Evolutionary conservation across 1,140 invertebrate genomes (phyloP).

Genomic region (Physella acuta): DNA sequence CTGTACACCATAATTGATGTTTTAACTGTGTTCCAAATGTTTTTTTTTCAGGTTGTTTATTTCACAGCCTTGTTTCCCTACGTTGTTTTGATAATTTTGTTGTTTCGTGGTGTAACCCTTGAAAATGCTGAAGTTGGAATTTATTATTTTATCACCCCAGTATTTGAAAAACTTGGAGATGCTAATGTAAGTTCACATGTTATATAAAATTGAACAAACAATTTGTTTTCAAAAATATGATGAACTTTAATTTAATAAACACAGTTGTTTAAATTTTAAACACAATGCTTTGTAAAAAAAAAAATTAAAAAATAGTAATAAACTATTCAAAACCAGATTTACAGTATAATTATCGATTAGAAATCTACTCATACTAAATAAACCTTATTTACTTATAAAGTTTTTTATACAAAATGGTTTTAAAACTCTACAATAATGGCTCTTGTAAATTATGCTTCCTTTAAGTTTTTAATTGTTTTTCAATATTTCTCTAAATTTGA

Average conservation of each 20-base stretch:
- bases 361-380: too few species aligned
- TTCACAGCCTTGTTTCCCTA: conserved; percentile 98
- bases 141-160: conserved; percentile 85
- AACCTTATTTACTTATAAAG: too few species aligned
- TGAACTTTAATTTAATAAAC: not conserved
- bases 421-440: not conserved
- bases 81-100: conserved; percentile 85
- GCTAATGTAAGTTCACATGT: conserved; percentile 41
- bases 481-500: not conserved
- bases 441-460: not conserved
- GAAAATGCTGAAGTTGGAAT: conserved; percentile 90
- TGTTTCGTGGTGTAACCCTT: conserved; percentile 88
- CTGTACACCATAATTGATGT: too few species aligned
- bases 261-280: not conserved
- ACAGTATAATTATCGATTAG: too few species aligned
- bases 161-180: conserved; percentile 69
- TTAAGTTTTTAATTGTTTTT: not conserved
- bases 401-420: not conserved
- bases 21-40: too few species aligned
- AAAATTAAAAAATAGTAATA: not conserved
- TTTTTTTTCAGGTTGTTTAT: conserved; percentile 89
- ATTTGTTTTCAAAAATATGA: not conserved
- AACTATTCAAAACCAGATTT: not conserved
- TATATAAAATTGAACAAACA: not conserved
- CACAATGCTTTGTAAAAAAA: not conserved